phyloP scores from a whole-genome alignment of 2,113 vertebrate genomes.

The Brienomyrus longianalis region DNA sequence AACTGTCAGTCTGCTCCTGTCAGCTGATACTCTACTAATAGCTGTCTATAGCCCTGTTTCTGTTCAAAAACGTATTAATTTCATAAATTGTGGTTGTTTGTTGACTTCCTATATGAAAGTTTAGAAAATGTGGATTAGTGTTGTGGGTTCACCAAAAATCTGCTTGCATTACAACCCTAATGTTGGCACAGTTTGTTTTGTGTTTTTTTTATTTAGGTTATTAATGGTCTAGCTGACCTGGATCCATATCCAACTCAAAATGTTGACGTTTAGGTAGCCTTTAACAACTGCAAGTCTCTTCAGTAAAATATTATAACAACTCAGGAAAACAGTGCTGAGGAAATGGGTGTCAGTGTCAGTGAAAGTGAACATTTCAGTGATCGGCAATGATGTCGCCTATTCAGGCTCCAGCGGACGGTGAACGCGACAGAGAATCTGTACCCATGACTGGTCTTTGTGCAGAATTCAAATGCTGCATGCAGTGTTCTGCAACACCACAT shows the following conservation, averaged over 20 bases:
- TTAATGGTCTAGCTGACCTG: background rate
- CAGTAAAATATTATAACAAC: background rate
- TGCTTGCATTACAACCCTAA: background rate
- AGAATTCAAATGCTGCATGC: background rate
- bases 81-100: background rate
- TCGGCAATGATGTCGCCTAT: background rate
- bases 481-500: background rate
- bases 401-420: background rate
- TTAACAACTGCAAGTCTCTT: background rate
- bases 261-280: background rate
- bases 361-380: background rate
- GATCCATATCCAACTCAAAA: background rate
- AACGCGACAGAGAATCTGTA: background rate
- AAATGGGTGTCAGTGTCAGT: background rate
- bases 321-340: background rate
- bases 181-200: background rate
- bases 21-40: background rate
- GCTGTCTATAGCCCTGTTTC: background rate
- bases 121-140: background rate
- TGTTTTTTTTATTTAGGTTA: background rate
- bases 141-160: background rate
- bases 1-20: background rate
- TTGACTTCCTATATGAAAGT: background rate
- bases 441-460: background rate
- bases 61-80: background rate